Conservation (phyloP, 2,888 invertebrate species). For the Lithophane ornitopus region DNA sequence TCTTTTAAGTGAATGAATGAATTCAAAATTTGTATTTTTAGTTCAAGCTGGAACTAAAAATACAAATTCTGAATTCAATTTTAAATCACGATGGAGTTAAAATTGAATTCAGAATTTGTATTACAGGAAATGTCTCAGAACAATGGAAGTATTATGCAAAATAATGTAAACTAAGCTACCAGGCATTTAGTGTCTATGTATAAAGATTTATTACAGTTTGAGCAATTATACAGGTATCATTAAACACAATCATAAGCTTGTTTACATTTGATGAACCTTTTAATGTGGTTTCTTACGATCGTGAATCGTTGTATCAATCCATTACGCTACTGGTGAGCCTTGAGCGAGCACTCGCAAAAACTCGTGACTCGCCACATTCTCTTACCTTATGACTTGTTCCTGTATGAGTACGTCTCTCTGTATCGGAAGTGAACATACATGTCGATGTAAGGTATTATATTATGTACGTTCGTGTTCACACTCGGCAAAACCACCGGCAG, state of each 20-base stretch:
- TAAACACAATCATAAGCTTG: slow-evolving; percentile 20
- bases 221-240: slow-evolving; percentile 40
- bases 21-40: too few relatives aligned
- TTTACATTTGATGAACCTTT: slow-evolving; percentile 46
- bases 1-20: background rate
- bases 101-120: too few relatives aligned
- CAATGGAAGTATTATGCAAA: slow-evolving; percentile 52
- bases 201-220: slow-evolving; percentile 37
- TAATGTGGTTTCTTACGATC: slow-evolving; percentile 56
- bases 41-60: slow-evolving; percentile 16
- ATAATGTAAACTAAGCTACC: slow-evolving; percentile 31
- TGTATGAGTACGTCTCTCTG: slow-evolving; percentile 42
- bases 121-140: slow-evolving; percentile 46
- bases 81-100: background rate
- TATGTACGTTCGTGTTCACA: slow-evolving; percentile 21
- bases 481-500: slow-evolving; percentile 39
- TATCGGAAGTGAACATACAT: slow-evolving; percentile 69
- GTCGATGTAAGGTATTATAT: background rate
- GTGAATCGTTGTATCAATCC: slow-evolving; percentile 68
- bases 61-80: background rate
- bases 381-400: slow-evolving; percentile 69
- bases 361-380: slow-evolving; percentile 78
- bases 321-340: slow-evolving; percentile 74
- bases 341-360: slow-evolving; percentile 76
- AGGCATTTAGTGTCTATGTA: slow-evolving; percentile 12